Evolutionary conservation across 2,113 vertebrate species (phyloP).

Genomic region (Brachirus orientalis): DNA sequence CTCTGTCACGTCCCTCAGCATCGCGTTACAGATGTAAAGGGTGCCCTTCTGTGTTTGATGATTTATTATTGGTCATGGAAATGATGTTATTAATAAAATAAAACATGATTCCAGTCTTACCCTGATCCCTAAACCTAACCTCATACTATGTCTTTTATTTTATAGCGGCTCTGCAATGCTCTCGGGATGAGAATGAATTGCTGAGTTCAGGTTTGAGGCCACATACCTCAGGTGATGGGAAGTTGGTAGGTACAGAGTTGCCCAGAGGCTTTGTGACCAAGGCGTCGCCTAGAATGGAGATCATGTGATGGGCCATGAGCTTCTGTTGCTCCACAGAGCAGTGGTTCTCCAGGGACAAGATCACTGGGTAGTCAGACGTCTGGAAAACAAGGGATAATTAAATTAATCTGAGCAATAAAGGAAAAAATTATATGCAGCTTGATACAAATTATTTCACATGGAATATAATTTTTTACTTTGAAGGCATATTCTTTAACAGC

Average conservation of each 20-base stretch:
- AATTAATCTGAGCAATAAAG: not conserved
- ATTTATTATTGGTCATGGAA: too few species aligned
- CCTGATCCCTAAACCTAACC: too few species aligned
- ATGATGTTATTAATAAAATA: too few species aligned
- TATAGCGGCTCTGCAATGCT: not conserved
- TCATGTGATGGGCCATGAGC: conserved; percentile 88
- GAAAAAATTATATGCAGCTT: not conserved
- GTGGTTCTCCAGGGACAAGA: conserved; percentile 97
- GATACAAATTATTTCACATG: not conserved
- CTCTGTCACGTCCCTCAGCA: too few species aligned
- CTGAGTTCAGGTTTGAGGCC: not conserved
- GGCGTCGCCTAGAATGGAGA: conserved; percentile 85
- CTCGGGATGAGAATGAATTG: too few species aligned
- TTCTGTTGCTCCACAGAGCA: conserved; percentile 91
- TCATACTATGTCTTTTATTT: too few species aligned
- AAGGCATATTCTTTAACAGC: conserved; percentile 94
- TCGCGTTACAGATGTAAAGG: too few species aligned
- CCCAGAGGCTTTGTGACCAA: conserved; percentile 85
- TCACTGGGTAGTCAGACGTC: conserved; percentile 91
- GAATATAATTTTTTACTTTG: conserved; percentile 80
- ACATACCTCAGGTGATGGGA: conserved; percentile 93
- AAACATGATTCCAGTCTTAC: too few species aligned
- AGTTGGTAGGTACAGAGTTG: conserved; percentile 72
- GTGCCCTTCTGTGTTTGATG: too few species aligned
- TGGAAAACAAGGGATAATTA: conserved; percentile 48